Conservation (phyloP, 2,888 invertebrate genomes). For the Zaprionus lineosus region DNA sequence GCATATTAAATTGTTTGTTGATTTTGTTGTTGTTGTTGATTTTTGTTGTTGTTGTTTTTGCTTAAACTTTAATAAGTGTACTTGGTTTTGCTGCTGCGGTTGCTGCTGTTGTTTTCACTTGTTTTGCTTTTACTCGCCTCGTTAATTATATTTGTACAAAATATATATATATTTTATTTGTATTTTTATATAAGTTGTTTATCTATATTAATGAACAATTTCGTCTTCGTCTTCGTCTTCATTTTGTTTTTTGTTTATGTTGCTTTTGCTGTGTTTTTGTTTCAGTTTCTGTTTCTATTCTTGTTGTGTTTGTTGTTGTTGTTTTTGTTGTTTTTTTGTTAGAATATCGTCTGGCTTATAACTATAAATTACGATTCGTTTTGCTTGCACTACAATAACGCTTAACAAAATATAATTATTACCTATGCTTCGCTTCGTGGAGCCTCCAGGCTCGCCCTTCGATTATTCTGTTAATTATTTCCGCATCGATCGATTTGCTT, state of each 20-base stretch:
- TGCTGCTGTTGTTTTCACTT: slow-evolving; percentile 15
- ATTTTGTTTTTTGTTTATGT: slow-evolving; percentile 25
- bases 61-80: slow-evolving; percentile 76
- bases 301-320: slow-evolving; percentile 22
- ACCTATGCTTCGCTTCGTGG: slow-evolving; percentile 50
- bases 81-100: slow-evolving; percentile 67
- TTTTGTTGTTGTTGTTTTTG: slow-evolving; percentile 43
- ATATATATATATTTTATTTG: slow-evolving; percentile 61
- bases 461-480: slow-evolving; percentile 31
- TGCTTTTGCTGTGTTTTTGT: slow-evolving; percentile 8
- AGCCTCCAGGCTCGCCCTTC: slow-evolving; percentile 47
- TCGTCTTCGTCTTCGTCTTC: slow-evolving; percentile 28
- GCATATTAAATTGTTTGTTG: slow-evolving; percentile 76
- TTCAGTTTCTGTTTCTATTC: background rate
- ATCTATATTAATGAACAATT: slow-evolving; percentile 63
- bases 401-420: slow-evolving; percentile 80
- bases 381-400: slow-evolving; percentile 67
- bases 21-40: slow-evolving; percentile 25
- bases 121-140: slow-evolving; percentile 19
- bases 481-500: slow-evolving; percentile 14
- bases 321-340: slow-evolving; percentile 17
- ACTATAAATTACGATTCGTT: slow-evolving; percentile 51
- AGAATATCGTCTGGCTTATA: slow-evolving; percentile 57
- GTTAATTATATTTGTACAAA: slow-evolving; percentile 75
- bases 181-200: slow-evolving; percentile 33